Evolutionary conservation across 2,113 vertebrate species (phyloP).

Genomic region (Melanerpes aurifrons): DNA sequence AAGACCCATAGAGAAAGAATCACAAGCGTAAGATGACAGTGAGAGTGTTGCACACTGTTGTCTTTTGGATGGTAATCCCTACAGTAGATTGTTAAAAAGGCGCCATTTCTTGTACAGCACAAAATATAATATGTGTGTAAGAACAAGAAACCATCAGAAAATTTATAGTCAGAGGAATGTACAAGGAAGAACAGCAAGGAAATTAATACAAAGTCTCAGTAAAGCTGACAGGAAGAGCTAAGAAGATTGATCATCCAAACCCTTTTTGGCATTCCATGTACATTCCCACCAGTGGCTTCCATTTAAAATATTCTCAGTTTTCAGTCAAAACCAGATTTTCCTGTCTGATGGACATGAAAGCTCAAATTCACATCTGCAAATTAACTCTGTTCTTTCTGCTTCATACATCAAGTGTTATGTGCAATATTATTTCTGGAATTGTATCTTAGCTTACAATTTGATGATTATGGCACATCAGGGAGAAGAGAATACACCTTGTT

Average conservation of each 20-base stretch:
- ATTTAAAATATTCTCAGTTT: slow-evolving; percentile 20
- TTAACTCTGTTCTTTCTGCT: slow-evolving; percentile 66
- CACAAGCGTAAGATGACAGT: background rate
- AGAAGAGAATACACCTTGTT: slow-evolving; percentile 39
- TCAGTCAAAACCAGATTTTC: slow-evolving; percentile 65
- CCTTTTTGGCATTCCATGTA: slow-evolving; percentile 16
- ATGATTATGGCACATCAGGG: slow-evolving; percentile 48
- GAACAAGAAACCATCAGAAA: slow-evolving; percentile 12
- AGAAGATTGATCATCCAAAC: slow-evolving; percentile 9
- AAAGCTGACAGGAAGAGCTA: slow-evolving; percentile 27
- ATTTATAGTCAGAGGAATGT: background rate
- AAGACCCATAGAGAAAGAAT: background rate
- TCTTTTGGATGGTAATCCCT: background rate
- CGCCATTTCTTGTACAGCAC: background rate
- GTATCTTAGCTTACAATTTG: slow-evolving; percentile 43
- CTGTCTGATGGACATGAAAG: slow-evolving; percentile 64
- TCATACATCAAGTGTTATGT: slow-evolving; percentile 56
- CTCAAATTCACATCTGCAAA: slow-evolving; percentile 57
- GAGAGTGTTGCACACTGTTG: background rate
- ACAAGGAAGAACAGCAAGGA: background rate
- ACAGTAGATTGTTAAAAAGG: background rate
- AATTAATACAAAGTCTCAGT: background rate
- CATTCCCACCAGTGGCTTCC: background rate
- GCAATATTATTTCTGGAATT: slow-evolving; percentile 53
- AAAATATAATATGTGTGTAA: background rate